Evolutionary conservation across 2,797 vertebrate species (phyloP), one percentile per base, ranked within the genome.

Genomic region (Paedocypris micromegethes): DNA sequence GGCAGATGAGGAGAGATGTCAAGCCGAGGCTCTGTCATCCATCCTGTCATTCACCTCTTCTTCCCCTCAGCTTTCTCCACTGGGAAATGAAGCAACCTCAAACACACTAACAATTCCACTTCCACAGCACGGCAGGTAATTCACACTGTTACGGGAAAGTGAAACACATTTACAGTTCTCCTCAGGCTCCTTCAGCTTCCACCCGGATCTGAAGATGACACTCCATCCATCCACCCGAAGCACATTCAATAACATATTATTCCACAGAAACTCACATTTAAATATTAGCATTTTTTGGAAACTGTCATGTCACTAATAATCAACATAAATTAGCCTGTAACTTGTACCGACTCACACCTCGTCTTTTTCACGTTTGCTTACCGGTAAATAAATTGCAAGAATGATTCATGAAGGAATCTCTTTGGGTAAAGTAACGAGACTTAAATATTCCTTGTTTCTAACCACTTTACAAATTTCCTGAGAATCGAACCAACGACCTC

Each of bases 131-230:
- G 60, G 65, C 52, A 64, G 38, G 74, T 65, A 71, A 66, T 70
- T 70, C 62, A 54, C 75, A 70, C 71, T 66, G 61, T 66, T 70
- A 74, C 38, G 58, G 58, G 43, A 45, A 66, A 38, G 63, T 56
- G 52, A 70, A 70, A 70, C 63, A 58, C 54, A 63, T 71, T 75
- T 54, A 58, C 70, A 67, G 44, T 57, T 72, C 52, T 67, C 58
- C 49, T 57, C 64, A 7, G 58, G 43, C 58, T 52, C 39, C 64
- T 71, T 53, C 50, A 7, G 53, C 54, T 43, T 44, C 39, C 38
- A 4, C 63, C 55, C 44, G 44, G 43, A 46, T 8, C 23, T 46
- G 41, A 51, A 52, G 23, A 64, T 67, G 73, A 66, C 63, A 50
- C 49, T 52, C 58, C 47, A 9, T 45, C 45, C 42, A 7, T 51